Evolutionary conservation across 53 echinoderm and acorn worm genomes (phyloP), one percentile per base, ranked within the genome.

Genomic region (Antedon mediterranea): DNA sequence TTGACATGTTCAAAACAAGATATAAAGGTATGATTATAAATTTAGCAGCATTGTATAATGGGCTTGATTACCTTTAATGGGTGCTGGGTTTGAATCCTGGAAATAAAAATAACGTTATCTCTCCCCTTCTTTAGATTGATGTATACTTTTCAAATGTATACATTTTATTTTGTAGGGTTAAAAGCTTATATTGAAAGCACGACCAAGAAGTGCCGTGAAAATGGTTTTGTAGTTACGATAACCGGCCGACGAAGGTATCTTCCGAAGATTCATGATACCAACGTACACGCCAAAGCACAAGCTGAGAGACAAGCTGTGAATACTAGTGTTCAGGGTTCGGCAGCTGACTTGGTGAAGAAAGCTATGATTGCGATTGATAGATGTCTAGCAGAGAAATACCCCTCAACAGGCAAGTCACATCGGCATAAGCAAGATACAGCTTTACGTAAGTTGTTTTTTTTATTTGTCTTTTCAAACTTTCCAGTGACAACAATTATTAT

Each of bases 251-350:
- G 79, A 28, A 87, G 97, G 11, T 92, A 85, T 82, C 90, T 97
- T 3, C 89, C 89, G 0, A 79, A 89, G 43, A 92, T 97, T 80
- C 80, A 84, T 41, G 89, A 97, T 84, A 73, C 91, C 76, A 92
- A 86, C 72, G 42, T 57, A 23, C 57, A 57, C 23, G 57, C 57
- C 9, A 57, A 23, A 4, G 32, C 14, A 34, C 98, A 98, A 73
- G 98, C 92, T 0, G 98, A 98, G 77, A 84, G 98, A 27, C 98
- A 98, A 76, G 98, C 98, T 6, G 90, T 98, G 74, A 98, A 98
- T 74, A 98, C 98, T 71, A 98, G 90, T 37, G 84, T 98, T 31
- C 98, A 98, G 85, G 98, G 98, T 32, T 98, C 98, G 26, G 98
- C 98, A 3, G 98, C 98, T 72, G 98, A 98, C 75, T 86, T 98